Evolutionary conservation across 1,140 invertebrate genomes (phyloP).

Genomic region (Drosophila truncata): DNA sequence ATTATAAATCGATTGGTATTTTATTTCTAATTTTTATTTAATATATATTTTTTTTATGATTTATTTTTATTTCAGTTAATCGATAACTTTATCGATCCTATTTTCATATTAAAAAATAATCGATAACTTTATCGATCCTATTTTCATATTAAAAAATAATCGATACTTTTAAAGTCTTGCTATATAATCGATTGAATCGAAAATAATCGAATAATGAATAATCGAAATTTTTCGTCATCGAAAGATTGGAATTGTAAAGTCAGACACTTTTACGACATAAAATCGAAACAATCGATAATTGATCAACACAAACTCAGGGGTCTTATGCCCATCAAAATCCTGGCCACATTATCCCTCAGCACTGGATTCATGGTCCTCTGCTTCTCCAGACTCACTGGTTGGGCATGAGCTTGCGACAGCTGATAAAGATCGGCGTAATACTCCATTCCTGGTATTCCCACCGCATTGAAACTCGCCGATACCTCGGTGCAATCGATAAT

Average conservation of each 20-base stretch:
- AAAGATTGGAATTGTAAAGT: no score
- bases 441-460: constrained; percentile 87
- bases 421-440: constrained; percentile 90
- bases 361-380: constrained; percentile 77
- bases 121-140: background rate
- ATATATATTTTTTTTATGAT: background rate
- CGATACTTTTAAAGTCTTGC: background rate
- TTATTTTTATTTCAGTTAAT: background rate
- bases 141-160: background rate
- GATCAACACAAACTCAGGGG: constrained; percentile 78
- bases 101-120: background rate
- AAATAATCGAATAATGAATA: background rate
- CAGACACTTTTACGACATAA: background rate
- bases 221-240: background rate
- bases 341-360: constrained; percentile 77
- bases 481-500: constrained; percentile 90
- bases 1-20: background rate
- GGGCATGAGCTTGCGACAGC: constrained; percentile 85
- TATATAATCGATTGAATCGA: no score
- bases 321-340: constrained; percentile 76
- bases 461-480: constrained; percentile 88
- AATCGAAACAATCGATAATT: background rate
- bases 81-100: background rate
- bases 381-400: constrained; percentile 72
- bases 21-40: no score